A percentile compares a stretch with the other conserved stretches of the same genome.
phyloP scores from a whole-genome alignment of 2,113 vertebrate species.

The Plotosus lineatus region DNA sequence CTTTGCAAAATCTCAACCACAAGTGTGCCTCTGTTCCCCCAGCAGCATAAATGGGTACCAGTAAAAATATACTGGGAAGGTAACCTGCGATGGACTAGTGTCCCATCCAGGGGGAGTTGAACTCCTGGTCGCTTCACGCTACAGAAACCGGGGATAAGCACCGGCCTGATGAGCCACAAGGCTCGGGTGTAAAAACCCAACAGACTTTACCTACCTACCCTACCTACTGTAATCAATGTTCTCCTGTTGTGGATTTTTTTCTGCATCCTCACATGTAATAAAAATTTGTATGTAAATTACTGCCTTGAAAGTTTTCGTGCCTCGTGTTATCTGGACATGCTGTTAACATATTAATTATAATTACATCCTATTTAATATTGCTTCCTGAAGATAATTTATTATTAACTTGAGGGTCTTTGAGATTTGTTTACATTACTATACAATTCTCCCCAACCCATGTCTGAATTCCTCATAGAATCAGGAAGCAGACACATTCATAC shows the following conservation, averaged over 20 bases:
- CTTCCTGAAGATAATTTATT: slow-evolving; percentile 14
- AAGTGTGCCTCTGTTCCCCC: no score
- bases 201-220: no score
- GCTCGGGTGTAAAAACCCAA: no score
- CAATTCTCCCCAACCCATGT: neutral
- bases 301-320: neutral
- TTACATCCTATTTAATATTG: neutral
- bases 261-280: neutral
- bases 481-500: slow-evolving; percentile 25
- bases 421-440: neutral
- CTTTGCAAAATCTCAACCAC: no score
- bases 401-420: slow-evolving; percentile 10
- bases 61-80: no score
- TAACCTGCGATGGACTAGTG: no score
- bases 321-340: slow-evolving; percentile 14
- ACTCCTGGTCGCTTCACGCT: no score
- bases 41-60: no score
- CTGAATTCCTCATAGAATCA: neutral
- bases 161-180: no score
- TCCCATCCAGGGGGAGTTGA: no score
- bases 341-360: neutral
- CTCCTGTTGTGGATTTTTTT: neutral
- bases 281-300: neutral
- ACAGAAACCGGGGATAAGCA: no score
- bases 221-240: neutral